Evolutionary conservation across 2,113 vertebrate species (phyloP).

Genomic region (Acanthochromis polyacanthus): DNA sequence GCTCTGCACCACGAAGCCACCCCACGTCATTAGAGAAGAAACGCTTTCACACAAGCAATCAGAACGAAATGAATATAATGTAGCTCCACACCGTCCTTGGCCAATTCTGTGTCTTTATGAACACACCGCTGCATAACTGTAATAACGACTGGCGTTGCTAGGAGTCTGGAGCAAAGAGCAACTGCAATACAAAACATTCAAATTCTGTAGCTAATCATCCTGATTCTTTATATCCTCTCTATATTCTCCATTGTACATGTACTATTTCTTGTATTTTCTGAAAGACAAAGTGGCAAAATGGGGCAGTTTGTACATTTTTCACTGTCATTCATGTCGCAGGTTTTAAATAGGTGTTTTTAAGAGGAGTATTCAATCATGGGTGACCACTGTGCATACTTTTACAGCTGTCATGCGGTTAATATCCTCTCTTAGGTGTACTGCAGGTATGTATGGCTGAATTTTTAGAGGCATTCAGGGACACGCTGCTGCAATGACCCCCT

Average conservation of each 20-base stretch:
- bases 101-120: constrained; percentile 33
- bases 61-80: no score
- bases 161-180: no score
- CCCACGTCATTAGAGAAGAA: no score
- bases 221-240: not conserved
- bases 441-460: constrained; percentile 12
- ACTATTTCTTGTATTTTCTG: not conserved
- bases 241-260: not conserved
- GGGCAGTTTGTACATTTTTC: no score
- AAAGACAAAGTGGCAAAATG: no score
- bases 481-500: not conserved
- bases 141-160: constrained; percentile 13
- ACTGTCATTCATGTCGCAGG: no score
- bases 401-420: not conserved
- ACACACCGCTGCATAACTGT: constrained; percentile 15
- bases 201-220: not conserved
- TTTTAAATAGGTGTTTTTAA: no score
- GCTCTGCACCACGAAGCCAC: no score
- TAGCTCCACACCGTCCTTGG: not conserved
- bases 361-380: not conserved
- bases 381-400: not conserved
- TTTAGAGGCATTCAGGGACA: not conserved
- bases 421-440: not conserved
- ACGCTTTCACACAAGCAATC: no score
- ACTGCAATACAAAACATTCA: no score